Conservation (phyloP, 1,140 invertebrate species). For the Drosophila serrata region DNA sequence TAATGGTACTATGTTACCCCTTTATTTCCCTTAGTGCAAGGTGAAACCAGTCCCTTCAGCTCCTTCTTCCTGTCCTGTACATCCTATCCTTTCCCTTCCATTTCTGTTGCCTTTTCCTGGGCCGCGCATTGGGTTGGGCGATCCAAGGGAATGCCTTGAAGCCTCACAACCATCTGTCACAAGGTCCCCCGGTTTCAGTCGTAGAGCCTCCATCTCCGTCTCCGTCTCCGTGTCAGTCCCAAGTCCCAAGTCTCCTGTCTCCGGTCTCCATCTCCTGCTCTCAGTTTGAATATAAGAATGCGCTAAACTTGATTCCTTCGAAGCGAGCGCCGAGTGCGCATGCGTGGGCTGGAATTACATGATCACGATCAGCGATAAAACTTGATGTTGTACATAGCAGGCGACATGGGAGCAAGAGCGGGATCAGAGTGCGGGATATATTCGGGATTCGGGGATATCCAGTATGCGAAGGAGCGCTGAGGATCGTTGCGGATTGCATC, state of each 20-base stretch:
- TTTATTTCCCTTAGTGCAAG: slow-evolving; percentile 8
- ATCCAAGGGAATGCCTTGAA: slow-evolving; percentile 69
- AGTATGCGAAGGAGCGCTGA: slow-evolving; percentile 12
- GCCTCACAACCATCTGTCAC: slow-evolving; percentile 77
- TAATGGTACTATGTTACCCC: too few relatives aligned
- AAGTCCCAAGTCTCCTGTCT: slow-evolving; percentile 2
- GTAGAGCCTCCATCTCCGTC: slow-evolving; percentile 14
- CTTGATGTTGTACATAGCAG: slow-evolving; percentile 83
- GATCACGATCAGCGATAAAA: slow-evolving; percentile 85
- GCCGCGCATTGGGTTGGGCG: slow-evolving; percentile 39
- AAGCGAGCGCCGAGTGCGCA: slow-evolving; percentile 76
- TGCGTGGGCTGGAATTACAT: slow-evolving; percentile 85
- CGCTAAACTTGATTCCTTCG: slow-evolving; percentile 81
- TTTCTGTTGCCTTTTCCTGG: slow-evolving; percentile 27
- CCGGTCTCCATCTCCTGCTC: slow-evolving; percentile 3
- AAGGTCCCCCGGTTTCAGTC: slow-evolving; percentile 61
- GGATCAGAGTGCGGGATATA: slow-evolving; percentile 5
- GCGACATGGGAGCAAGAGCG: slow-evolving; percentile 48
- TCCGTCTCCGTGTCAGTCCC: slow-evolving; percentile 5
- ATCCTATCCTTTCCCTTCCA: slow-evolving; percentile 36
- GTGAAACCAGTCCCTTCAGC: slow-evolving; percentile 48
- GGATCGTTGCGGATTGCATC: slow-evolving; percentile 1
- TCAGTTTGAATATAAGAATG: slow-evolving; percentile 76
- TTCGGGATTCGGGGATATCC: slow-evolving; percentile 12
- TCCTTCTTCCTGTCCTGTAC: slow-evolving; percentile 28